Conservation (phyloP, 2,113 vertebrate genomes). For the Spea multiplicata region DNA sequence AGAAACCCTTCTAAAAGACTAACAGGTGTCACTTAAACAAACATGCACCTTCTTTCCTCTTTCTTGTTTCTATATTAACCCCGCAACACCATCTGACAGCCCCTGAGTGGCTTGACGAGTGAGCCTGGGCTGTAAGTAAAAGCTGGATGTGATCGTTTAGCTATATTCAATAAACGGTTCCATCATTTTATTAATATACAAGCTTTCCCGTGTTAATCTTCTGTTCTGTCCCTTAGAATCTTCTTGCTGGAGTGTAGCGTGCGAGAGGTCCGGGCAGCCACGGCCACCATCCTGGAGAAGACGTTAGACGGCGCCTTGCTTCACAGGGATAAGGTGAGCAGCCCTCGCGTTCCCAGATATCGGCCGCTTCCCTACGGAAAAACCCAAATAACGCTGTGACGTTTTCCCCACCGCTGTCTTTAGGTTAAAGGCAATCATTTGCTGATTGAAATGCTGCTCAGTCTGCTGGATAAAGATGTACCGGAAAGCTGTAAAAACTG, state of each 20-base stretch:
- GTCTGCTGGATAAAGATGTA: slow-evolving; percentile 93
- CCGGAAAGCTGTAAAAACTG: slow-evolving; percentile 98
- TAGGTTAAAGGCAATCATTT: slow-evolving; percentile 79
- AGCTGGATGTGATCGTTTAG: too few relatives aligned
- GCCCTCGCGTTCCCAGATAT: too few relatives aligned
- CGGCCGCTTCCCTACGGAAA: not conserved
- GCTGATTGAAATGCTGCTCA: slow-evolving; percentile 84
- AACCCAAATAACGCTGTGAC: too few relatives aligned
- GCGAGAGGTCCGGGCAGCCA: slow-evolving; percentile 89
- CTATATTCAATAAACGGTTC: too few relatives aligned
- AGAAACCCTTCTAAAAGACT: too few relatives aligned
- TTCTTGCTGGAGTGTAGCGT: slow-evolving; percentile 91
- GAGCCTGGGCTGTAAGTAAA: too few relatives aligned
- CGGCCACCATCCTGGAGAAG: slow-evolving; percentile 94
- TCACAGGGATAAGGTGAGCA: slow-evolving; percentile 82
- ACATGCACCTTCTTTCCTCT: not conserved
- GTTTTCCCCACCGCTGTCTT: slow-evolving; percentile 12
- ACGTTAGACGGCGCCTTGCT: slow-evolving; percentile 92
- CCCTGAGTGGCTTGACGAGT: too few relatives aligned
- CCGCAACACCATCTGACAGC: too few relatives aligned
- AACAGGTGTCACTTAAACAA: too few relatives aligned
- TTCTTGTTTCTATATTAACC: not conserved
- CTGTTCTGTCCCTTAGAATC: slow-evolving; percentile 68
- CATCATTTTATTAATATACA: too few relatives aligned
- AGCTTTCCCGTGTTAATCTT: slow-evolving; percentile 5